These are phyloP conservation scores for Metridium senile DNA, from an alignment of 92 coral and sea anemone species.

Conservation along the genomic window DNA sequence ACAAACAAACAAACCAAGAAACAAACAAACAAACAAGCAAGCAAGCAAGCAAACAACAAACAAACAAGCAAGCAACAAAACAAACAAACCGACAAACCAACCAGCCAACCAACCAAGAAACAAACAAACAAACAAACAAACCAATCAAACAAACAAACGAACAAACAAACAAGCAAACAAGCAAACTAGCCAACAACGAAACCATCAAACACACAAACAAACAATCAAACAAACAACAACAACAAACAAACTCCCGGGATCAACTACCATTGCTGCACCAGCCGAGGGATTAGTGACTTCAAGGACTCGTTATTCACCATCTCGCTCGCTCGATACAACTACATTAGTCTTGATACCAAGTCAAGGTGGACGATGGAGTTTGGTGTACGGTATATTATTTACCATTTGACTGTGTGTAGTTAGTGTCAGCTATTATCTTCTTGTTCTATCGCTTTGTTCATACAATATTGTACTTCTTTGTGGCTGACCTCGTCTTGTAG, in stretches of 20 bases:
- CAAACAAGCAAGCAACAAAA: not conserved
- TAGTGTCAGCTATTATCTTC: not conserved
- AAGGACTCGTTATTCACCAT: too few species aligned
- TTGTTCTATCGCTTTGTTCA: not conserved
- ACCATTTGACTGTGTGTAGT: too few species aligned
- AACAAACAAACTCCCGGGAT: too few species aligned
- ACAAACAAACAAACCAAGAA: not conserved
- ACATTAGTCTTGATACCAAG: too few species aligned
- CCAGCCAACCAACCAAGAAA: not conserved
- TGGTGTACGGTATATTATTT: too few species aligned
- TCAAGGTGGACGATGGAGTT: too few species aligned
- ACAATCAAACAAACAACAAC: not conserved
- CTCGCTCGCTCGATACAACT: too few species aligned
- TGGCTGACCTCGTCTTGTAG: constrained; percentile 4
- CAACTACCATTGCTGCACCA: too few species aligned
- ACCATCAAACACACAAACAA: not conserved
- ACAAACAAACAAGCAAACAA: not conserved
- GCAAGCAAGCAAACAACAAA: not conserved
- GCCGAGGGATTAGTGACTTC: too few species aligned
- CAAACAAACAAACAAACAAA: not conserved
- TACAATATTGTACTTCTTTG: constrained; percentile 6
- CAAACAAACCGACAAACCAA: not conserved
- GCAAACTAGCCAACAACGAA: not conserved
- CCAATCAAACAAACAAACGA: not conserved
- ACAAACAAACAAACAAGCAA: not conserved